phyloP scores from a whole-genome alignment of 2,888 invertebrate genomes.

The Campoplex nolae region DNA sequence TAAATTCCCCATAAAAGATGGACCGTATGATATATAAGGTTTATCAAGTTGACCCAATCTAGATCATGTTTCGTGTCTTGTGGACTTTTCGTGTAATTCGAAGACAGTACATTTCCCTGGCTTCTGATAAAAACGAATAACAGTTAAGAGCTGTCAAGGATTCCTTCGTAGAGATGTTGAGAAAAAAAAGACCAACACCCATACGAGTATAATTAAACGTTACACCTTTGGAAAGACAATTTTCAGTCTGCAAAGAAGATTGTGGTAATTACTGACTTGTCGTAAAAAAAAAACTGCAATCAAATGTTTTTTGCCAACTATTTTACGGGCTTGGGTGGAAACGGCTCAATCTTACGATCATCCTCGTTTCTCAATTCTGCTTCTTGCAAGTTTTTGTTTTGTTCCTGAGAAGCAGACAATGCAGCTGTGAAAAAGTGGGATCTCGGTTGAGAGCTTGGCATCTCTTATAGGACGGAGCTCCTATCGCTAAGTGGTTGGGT shows the following conservation, averaged over 20 bases:
- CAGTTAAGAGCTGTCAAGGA: neutral
- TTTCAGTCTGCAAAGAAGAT: neutral
- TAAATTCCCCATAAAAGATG: conserved; percentile 10
- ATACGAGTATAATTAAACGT: neutral
- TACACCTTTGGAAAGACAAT: neutral
- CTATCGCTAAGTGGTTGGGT: conserved; percentile 60
- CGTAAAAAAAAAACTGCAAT: neutral
- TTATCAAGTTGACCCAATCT: conserved; percentile 1
- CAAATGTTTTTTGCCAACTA: neutral
- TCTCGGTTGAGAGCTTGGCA: neutral
- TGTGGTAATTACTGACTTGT: neutral
- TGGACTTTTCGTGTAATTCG: neutral
- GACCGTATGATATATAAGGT: neutral
- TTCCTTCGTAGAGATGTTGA: neutral
- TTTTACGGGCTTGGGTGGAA: neutral
- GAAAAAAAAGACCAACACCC: neutral
- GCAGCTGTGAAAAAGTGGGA: conserved; percentile 4
- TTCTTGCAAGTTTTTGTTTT: neutral
- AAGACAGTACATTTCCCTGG: neutral
- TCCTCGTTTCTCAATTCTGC: conserved; percentile 2
- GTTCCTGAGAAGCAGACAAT: conserved; percentile 8
- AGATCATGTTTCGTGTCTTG: neutral
- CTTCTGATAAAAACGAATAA: neutral
- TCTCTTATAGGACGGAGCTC: conserved; percentile 17
- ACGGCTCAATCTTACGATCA: neutral